Base-by-base conservation (phyloP, 2,113 vertebrate species). In the Balaenoptera acutorostrata region DNA sequence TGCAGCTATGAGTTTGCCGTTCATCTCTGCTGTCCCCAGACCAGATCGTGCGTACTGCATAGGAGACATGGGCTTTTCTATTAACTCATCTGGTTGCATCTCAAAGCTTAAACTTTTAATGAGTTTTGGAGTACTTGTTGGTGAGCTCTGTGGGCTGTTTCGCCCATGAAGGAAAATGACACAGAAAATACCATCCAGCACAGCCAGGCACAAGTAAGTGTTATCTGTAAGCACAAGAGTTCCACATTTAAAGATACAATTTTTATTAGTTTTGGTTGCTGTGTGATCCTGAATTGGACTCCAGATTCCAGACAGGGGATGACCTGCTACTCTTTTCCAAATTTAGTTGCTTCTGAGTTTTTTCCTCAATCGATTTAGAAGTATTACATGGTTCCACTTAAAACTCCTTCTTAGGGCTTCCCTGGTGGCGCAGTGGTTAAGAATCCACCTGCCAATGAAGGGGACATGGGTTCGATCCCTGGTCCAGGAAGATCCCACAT, bases 21-120 rank as follows among this genome's bases (percentile, higher is more conserved):
- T 99, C 41, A 99, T 98, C 21, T 99, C 99, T 0, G 99, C 99
- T 0, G 99, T 99, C 95, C 99, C 99, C 97, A 99, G 98, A 15
- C 99, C 99, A 0, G 99, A 99, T 69, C 99, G 99, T 33, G 99
- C 99, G 0, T 99, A 99, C 95, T 99, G 99, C 99, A 99, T 99
- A 15, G 99, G 99, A 5, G 99, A 99, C 98, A 99, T 99, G 66
- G 99, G 98, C n/a, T 99, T 99, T 97, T 99, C 99, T 1, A 99
- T 96, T 12, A 99, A 93, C 49, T 99, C 98, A 6, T 99, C 99
- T 0, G 99, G 99, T 61, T 99, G 99, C 86, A 99, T 98, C 98
- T 99, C 99, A 17, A 99, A 99, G 98, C 99, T 99, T 97, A 99
- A 98, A 94, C 99, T 99, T 98, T 99, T 99, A 88, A 99, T 98